phyloP scores from a whole-genome alignment of 1,140 invertebrate species.

The Listronotus bonariensis region DNA sequence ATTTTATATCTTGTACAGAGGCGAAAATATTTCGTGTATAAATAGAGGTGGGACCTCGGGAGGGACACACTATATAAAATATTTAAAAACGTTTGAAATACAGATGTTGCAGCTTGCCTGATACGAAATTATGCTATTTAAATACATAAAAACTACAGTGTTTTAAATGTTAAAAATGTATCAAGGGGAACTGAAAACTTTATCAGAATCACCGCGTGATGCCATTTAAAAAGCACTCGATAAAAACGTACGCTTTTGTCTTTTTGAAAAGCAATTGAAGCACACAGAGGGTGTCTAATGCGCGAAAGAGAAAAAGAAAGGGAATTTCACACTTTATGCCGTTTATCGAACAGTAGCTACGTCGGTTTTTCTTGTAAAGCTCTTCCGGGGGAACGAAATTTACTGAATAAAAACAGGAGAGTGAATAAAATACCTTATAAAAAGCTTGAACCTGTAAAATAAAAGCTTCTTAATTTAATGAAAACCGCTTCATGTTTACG shows the following conservation, averaged over 20 bases:
- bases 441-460: background rate
- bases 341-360: slow-evolving; percentile 13
- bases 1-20: too few species aligned
- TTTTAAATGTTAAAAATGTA: too few species aligned
- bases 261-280: slow-evolving; percentile 9
- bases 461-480: too few species aligned
- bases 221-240: background rate
- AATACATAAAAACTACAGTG: too few species aligned
- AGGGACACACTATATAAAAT: too few species aligned
- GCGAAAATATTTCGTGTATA: too few species aligned
- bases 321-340: slow-evolving; percentile 13
- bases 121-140: too few species aligned
- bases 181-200: background rate
- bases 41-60: too few species aligned
- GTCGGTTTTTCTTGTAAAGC: slow-evolving; percentile 10
- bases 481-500: too few species aligned
- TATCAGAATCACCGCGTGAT: slow-evolving; percentile 3
- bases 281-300: slow-evolving; percentile 14
- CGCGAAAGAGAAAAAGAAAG: slow-evolving; percentile 9
- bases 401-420: background rate
- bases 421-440: slow-evolving; percentile 10
- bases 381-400: slow-evolving; percentile 2
- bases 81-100: too few species aligned
- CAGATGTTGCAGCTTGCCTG: too few species aligned
- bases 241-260: slow-evolving; percentile 1